Evolutionary conservation across 2,888 invertebrate species (phyloP).

Genomic region (Zonitis immaculata): DNA sequence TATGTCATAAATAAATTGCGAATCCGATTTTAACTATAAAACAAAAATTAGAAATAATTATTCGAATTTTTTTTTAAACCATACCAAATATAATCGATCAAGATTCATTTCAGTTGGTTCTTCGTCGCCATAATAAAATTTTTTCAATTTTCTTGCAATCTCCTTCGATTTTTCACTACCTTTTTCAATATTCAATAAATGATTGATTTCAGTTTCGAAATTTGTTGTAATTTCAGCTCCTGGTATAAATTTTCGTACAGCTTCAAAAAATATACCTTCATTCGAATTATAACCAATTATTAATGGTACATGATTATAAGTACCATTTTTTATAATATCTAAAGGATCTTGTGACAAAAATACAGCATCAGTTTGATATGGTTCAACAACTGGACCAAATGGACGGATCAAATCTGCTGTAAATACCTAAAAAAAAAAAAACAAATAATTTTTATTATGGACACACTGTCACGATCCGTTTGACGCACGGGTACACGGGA

Average conservation of each 20-base stretch:
- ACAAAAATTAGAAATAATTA: conserved; percentile 15
- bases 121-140: conserved; percentile 48
- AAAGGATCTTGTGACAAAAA: conserved; percentile 39
- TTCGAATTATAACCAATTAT: conserved; percentile 42
- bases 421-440: conserved; percentile 29
- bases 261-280: conserved; percentile 43
- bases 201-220: conserved; percentile 33
- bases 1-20: conserved; percentile 37
- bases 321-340: conserved; percentile 37
- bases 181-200: conserved; percentile 28
- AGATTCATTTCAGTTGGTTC: conserved; percentile 43
- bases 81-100: conserved; percentile 41
- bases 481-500: no score
- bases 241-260: conserved; percentile 28
- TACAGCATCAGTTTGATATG: conserved; percentile 28
- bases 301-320: conserved; percentile 42
- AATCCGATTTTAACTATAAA: conserved; percentile 42
- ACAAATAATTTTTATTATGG: no score
- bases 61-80: no score
- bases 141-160: conserved; percentile 45
- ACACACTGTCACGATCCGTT: no score
- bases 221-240: conserved; percentile 16
- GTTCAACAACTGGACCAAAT: conserved; percentile 35
- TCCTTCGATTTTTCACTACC: conserved; percentile 31
- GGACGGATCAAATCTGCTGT: conserved; percentile 25